Evolutionary conservation across 2,797 vertebrate genomes (phyloP).

Genomic region (Hephaestus fuliginosus): DNA sequence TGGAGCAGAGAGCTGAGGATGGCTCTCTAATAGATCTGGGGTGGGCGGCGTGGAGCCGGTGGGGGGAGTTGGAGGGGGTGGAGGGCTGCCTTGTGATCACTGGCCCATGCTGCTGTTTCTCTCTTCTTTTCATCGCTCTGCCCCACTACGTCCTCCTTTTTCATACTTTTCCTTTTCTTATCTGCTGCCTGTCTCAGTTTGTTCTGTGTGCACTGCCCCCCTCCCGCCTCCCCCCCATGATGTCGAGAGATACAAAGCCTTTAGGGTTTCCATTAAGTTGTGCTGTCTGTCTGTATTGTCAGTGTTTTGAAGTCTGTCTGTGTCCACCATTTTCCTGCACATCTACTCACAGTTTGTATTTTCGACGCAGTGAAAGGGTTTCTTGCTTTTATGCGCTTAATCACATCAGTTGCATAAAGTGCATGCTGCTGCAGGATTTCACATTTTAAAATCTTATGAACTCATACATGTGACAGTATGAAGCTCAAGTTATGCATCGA

Average conservation of each 20-base stretch:
- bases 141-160: conserved; percentile 29
- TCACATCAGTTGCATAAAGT: conserved; percentile 8
- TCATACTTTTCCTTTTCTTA: conserved; percentile 51
- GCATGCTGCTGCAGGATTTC: not conserved
- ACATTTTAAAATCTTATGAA: not conserved
- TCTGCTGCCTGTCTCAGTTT: conserved; percentile 52
- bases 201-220: conserved; percentile 9
- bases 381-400: conserved; percentile 4
- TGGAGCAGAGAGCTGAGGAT: conserved; percentile 57
- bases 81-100: conserved; percentile 60
- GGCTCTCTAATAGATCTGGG: conserved; percentile 65
- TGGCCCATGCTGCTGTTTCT: conserved; percentile 59
- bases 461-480: not conserved
- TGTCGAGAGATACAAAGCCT: conserved; percentile 58
- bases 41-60: conserved; percentile 27
- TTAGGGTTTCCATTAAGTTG: conserved; percentile 70
- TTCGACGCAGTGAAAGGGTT: conserved; percentile 13
- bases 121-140: conserved; percentile 47
- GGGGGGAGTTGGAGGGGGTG: not conserved
- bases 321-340: conserved; percentile 22
- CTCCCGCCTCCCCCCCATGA: not conserved
- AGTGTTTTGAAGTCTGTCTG: conserved; percentile 31
- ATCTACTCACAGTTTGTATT: conserved; percentile 14
- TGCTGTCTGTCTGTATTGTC: conserved; percentile 38
- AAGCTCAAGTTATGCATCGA: not conserved